Conservation (phyloP, 2,797 vertebrate species). For the Squalus acanthias region DNA sequence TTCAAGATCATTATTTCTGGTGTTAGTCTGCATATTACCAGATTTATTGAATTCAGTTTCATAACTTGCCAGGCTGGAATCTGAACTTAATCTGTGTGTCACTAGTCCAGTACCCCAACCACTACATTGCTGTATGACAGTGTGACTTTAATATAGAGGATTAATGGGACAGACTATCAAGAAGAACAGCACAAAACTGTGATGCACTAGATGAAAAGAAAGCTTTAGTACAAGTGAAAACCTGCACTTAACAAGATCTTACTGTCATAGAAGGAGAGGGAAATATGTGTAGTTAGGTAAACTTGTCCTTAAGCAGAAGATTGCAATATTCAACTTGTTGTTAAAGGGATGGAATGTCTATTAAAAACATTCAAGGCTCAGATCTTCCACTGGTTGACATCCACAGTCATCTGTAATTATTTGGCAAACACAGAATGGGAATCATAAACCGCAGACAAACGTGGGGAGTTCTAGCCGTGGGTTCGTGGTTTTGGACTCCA, state of each 20-base stretch:
- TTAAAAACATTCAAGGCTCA: not conserved
- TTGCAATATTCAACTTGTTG: not conserved
- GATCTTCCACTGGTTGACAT: not conserved
- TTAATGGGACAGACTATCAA: too few species aligned
- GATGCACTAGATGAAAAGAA: too few species aligned
- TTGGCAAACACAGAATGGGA: not conserved
- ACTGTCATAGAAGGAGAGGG: not conserved
- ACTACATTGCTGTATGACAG: too few species aligned
- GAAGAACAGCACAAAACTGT: too few species aligned
- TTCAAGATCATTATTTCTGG: too few species aligned
- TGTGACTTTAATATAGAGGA: too few species aligned
- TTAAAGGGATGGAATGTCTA: not conserved
- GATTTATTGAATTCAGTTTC: too few species aligned
- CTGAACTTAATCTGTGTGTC: too few species aligned
- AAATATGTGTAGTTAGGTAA: not conserved
- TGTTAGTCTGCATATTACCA: too few species aligned
- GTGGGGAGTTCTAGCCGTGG: not conserved
- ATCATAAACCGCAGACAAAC: not conserved
- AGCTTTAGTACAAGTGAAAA: too few species aligned
- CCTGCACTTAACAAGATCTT: not conserved
- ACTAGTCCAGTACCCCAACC: too few species aligned
- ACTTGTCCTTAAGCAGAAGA: not conserved
- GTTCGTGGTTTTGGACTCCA: not conserved
- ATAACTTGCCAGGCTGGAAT: too few species aligned
- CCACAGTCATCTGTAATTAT: not conserved